Evolutionary conservation across 2,113 vertebrate genomes (phyloP).

Genomic region (Loxodonta africana): DNA sequence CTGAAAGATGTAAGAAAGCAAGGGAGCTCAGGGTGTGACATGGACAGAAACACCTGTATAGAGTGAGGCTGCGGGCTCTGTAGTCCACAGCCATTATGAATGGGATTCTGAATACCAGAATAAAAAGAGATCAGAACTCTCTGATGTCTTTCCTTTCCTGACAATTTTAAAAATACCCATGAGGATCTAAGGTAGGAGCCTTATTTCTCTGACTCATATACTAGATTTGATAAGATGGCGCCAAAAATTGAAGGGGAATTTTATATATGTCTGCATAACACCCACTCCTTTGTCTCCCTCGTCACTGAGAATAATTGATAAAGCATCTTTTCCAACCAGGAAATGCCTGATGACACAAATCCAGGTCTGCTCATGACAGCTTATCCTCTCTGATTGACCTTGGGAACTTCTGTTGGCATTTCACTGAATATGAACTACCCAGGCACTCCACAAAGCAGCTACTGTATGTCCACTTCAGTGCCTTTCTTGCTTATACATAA

Average conservation of each 20-base stretch:
- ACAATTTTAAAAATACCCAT: background rate
- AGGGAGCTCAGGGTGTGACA: background rate
- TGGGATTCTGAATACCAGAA: background rate
- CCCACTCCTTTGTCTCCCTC: background rate
- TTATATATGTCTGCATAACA: background rate
- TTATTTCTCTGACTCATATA: background rate
- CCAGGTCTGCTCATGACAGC: background rate
- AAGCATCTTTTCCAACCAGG: background rate
- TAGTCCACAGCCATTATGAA: background rate
- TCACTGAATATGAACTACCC: background rate
- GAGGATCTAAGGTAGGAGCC: background rate
- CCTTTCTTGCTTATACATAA: background rate
- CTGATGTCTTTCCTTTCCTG: background rate
- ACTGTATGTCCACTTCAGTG: background rate
- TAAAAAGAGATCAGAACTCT: background rate
- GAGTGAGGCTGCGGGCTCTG: background rate
- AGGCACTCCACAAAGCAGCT: background rate
- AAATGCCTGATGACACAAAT: background rate
- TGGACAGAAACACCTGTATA: background rate
- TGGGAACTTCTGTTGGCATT: background rate
- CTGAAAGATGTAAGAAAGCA: background rate
- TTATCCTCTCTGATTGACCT: background rate
- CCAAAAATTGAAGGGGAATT: background rate
- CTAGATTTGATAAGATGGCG: background rate
- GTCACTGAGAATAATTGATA: background rate